Evolutionary conservation across 2,888 invertebrate genomes (phyloP).

Genomic region (Diplazon laetatorius): DNA sequence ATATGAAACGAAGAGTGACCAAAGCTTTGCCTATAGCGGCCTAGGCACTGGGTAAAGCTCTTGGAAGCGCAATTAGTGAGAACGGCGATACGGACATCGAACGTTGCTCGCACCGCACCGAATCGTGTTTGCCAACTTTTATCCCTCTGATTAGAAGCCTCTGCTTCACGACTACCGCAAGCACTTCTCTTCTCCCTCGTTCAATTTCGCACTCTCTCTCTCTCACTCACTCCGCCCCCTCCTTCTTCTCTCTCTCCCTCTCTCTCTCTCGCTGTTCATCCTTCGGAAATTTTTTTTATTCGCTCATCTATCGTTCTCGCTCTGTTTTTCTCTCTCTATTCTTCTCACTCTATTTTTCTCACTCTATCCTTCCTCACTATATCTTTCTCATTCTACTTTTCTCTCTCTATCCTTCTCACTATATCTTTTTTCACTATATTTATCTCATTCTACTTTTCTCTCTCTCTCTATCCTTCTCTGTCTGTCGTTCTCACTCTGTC

Average conservation of each 20-base stretch:
- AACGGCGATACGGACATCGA: constrained; percentile 28
- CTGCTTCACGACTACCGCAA: constrained; percentile 6
- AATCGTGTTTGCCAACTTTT: constrained; percentile 57
- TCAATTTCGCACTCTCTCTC: constrained; percentile 7
- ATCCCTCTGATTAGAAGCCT: constrained; percentile 54
- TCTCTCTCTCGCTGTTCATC: constrained; percentile 1
- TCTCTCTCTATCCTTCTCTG: too few species aligned
- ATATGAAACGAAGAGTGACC: constrained; percentile 6
- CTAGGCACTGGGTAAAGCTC: not conserved
- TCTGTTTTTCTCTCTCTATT: not conserved
- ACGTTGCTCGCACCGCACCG: constrained; percentile 23
- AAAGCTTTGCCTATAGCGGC: not conserved
- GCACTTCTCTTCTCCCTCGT: too few species aligned
- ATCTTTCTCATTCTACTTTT: too few species aligned
- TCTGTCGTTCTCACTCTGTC: too few species aligned
- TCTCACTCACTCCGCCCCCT: not conserved
- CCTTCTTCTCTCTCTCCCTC: not conserved
- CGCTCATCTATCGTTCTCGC: constrained; percentile 9
- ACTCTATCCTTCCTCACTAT: too few species aligned
- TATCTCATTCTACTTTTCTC: too few species aligned
- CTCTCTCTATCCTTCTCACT: too few species aligned
- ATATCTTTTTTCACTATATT: too few species aligned
- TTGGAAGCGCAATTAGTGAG: constrained; percentile 41
- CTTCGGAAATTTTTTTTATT: too few species aligned
- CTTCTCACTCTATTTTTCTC: too few species aligned